A percentile compares a stretch with the other conserved stretches of the same genome.
Conservation (phyloP, 2,797 vertebrate species). For the Tachyglossus aculeatus region DNA sequence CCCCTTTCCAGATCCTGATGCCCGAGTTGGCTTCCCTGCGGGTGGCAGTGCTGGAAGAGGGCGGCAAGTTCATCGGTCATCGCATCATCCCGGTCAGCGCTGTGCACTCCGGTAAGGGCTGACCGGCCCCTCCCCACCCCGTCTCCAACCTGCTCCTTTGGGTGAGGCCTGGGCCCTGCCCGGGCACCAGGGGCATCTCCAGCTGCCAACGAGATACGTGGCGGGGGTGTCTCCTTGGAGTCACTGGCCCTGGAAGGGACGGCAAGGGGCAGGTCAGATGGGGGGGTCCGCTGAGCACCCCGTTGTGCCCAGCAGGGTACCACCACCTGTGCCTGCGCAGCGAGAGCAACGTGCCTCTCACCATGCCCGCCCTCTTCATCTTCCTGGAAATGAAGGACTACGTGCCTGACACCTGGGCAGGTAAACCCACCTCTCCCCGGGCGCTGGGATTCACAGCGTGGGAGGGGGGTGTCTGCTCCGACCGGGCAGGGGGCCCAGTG, state of each 20-base stretch:
- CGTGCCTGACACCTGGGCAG: conserved; percentile 93
- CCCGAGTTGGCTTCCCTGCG: conserved; percentile 91
- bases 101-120: conserved; percentile 85
- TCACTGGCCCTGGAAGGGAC: neutral
- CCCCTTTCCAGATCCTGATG: conserved; percentile 84
- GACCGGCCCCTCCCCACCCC: neutral
- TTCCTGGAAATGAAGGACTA: conserved; percentile 97
- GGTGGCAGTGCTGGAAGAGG: conserved; percentile 90
- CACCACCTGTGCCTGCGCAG: conserved; percentile 92
- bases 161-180: neutral
- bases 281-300: neutral
- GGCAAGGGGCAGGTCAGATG: too few relatives aligned
- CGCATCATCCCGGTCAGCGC: conserved; percentile 91
- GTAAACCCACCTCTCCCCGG: too few relatives aligned
- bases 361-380: conserved; percentile 90
- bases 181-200: neutral
- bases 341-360: conserved; percentile 93
- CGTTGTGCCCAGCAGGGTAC: conserved; percentile 79
- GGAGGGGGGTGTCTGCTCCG: too few relatives aligned
- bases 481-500: too few relatives aligned
- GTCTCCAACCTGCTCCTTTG: neutral
- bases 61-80: conserved; percentile 94
- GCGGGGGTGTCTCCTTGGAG: neutral
- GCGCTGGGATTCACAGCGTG: too few relatives aligned
- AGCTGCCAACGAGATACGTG: neutral